These are phyloP conservation scores for Conus betulinus DNA, from an alignment of 1,140 invertebrate genomes.

Conservation along the genomic window DNA sequence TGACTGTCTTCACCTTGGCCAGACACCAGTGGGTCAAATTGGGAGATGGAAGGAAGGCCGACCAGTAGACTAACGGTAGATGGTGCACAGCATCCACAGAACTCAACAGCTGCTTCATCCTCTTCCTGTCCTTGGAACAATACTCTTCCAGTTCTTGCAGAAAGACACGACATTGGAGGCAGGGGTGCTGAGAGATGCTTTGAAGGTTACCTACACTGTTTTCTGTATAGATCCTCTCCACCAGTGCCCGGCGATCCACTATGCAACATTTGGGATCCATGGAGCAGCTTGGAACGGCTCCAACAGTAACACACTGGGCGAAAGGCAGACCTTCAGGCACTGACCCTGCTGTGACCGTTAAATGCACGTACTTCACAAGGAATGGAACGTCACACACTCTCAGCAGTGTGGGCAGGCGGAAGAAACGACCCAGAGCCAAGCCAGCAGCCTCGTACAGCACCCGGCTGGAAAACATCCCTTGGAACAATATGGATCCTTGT, in stretches of 20 bases:
- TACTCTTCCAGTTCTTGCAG: not conserved
- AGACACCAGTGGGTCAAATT: constrained; percentile 1
- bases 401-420: not conserved
- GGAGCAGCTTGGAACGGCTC: not conserved
- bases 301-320: not conserved
- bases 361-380: constrained; percentile 4
- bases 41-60: not conserved
- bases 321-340: not conserved
- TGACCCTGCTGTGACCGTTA: not conserved
- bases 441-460: constrained; percentile 18
- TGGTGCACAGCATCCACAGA: not conserved
- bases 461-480: not conserved
- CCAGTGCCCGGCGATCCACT: not conserved
- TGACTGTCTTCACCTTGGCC: not conserved
- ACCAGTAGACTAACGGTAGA: constrained; percentile 14
- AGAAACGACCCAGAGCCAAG: not conserved
- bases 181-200: constrained; percentile 5
- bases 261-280: too few species aligned
- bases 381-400: constrained; percentile 19
- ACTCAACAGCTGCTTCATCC: not conserved
- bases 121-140: not conserved
- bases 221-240: constrained; percentile 11
- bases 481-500: constrained; percentile 5
- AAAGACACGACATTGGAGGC: not conserved
- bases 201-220: not conserved